Conservation (phyloP, 2,797 vertebrate species). For the Bryconaethiops microstoma region DNA sequence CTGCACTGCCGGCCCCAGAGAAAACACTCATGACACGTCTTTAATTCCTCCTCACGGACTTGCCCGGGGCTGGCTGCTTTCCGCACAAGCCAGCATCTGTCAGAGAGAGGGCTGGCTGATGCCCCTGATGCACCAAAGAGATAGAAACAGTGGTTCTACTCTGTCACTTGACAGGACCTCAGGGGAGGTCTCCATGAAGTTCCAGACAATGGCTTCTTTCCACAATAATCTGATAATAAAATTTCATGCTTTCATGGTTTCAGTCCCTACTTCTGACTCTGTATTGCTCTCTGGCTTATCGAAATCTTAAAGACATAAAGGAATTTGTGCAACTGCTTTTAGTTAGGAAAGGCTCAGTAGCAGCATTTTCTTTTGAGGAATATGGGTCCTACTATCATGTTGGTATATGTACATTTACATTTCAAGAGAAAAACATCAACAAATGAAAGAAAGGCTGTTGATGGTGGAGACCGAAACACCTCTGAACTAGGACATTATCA, state of each 20-base stretch:
- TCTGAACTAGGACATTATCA: neutral
- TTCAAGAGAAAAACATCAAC: neutral
- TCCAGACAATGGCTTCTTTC: neutral
- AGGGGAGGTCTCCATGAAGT: neutral
- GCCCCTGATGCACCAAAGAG: slow-evolving; percentile 10
- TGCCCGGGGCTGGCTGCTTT: neutral
- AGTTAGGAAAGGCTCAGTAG: neutral
- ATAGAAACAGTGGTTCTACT: neutral
- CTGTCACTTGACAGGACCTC: neutral
- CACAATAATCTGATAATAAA: neutral
- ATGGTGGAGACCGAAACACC: neutral
- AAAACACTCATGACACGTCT: slow-evolving; percentile 14
- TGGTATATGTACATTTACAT: neutral
- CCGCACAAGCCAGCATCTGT: slow-evolving; percentile 19
- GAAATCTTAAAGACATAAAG: neutral
- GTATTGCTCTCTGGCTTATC: neutral
- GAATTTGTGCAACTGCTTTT: neutral
- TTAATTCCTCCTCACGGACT: slow-evolving; percentile 22
- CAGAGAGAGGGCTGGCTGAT: slow-evolving; percentile 25
- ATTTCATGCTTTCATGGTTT: neutral
- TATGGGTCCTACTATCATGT: neutral
- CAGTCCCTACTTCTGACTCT: neutral
- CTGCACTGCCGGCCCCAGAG: neutral
- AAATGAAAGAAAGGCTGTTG: neutral
- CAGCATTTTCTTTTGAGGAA: neutral